Conservation (phyloP, 2,888 invertebrate species). For the Barypeithes pellucidus region DNA sequence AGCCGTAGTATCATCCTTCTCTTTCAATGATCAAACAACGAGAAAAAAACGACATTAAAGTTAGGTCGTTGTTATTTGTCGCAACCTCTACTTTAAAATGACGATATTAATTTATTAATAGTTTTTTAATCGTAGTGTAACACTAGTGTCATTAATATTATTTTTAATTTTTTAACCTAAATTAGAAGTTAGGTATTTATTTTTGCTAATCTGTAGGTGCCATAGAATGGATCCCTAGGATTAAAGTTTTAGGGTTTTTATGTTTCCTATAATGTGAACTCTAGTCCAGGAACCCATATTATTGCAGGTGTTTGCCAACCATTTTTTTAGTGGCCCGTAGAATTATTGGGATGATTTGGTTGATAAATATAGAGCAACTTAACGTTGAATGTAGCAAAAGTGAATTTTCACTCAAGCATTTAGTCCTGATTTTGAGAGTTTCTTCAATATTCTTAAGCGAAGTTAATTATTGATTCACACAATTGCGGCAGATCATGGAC, state of each 20-base stretch:
- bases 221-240: slow-evolving; percentile 53
- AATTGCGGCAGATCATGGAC: too few species aligned
- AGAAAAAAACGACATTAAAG: background rate
- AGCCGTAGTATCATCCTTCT: background rate
- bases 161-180: slow-evolving; percentile 8
- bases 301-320: slow-evolving; percentile 24
- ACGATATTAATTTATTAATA: slow-evolving; percentile 44
- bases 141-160: slow-evolving; percentile 12
- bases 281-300: slow-evolving; percentile 52
- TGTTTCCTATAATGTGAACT: slow-evolving; percentile 44
- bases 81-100: background rate
- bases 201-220: slow-evolving; percentile 48
- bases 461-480: too few species aligned
- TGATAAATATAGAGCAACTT: background rate
- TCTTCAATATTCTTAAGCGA: too few species aligned
- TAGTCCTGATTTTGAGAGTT: too few species aligned
- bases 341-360: background rate
- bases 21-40: background rate
- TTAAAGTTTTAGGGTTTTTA: slow-evolving; percentile 42
- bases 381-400: background rate
- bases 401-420: too few species aligned
- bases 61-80: background rate
- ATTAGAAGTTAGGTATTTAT: slow-evolving; percentile 40
- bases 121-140: slow-evolving; percentile 24
- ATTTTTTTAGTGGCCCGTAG: background rate